Base-by-base conservation (phyloP, 2,113 vertebrate species). In the Ochotona princeps region DNA sequence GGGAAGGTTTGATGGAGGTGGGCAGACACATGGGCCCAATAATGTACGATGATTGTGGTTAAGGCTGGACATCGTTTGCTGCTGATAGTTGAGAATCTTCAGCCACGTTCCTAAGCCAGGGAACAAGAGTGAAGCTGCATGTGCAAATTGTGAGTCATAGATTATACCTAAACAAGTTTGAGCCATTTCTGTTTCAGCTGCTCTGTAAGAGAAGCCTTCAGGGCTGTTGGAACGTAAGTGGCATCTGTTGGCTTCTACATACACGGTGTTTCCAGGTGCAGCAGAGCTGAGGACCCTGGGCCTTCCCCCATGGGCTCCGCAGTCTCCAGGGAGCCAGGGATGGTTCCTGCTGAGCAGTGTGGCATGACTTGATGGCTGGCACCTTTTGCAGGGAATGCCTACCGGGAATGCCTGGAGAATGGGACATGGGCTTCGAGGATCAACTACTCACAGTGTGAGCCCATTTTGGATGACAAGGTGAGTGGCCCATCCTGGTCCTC, bases 361-460 rank as follows among this genome's bases (percentile, higher is more conserved):
- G 63, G 21, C 70, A 75, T 79, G 66, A 83, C 57, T 47, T 60
- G 74, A 51, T 5, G 44, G 44, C 23, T 75, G 90, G 65, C 51
- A 0, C 83, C 47, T 96, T 91, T 93, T 86, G 54, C 18, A 99
- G 99, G 99, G 96, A 99, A 98, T 66, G 99, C 98, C 72, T 99
- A 99, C 97, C 98, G 99, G 95, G 99, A 99, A 96, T 99, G 99
- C 97, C 97, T 99, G 97, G 99, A 98, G 90, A 99, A 99, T 25
- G 99, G 99, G 21, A 99, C 99, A 0, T 99, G 99, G 99, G 99
- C 99, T 51, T 97, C 98, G 69, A 98, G 98, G 97, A 99, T 99
- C 97, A 99, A 99, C 98, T 99, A 99, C 97, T 99, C 99, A 15
- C 99, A 98, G 93, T 99, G 99, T 1, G 99, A 99, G 85, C 99